Base-by-base conservation (phyloP, 2,888 invertebrate species). In the Dichetophora obliterata region DNA sequence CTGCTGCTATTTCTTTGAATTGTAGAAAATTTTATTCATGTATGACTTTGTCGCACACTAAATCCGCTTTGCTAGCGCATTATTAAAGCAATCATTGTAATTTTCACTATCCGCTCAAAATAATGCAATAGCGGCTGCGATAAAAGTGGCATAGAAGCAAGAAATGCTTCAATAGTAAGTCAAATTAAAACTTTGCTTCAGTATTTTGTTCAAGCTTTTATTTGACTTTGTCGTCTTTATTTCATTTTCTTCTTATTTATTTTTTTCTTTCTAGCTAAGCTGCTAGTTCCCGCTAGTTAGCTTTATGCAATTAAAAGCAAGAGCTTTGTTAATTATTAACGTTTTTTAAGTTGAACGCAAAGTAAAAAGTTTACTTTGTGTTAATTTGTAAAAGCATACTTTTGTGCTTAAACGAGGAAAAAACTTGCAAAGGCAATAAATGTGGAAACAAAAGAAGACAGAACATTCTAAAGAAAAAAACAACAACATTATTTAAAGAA, bases 331-430 rank as follows among this genome's bases (percentile, higher is more conserved):
- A 68, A 68, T 68, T 50, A 68, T 52, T 68, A 27, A 48, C 68
- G 22, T 48, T 48, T 31, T n/a, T 43, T 31, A 57, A 59, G 57
- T 57, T 54, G 37, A 74, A 31, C 50, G 43, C 63, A 63, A 72
- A 75, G 75, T 75, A 59, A 75, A 75, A 75, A 75, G 59, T 66
- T 75, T 75, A 66, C 75, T 75, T 75, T 75, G 75, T 69, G 75
- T 75, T 75, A 75, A 69, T 75, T 75, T 75, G 59, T 31, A 50
- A 75, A 61, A 75, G 75, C 69, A 75, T 75, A 75, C 59, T 69
- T 70, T 75, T 75, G 34, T 50, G 66, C 48, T 8, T 19, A 63
- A n/a, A 19, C 22, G 2, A 19, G n/a, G n/a, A 16, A 19, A 54
- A n/a, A n/a, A 22, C 19, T 31, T 31, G n/a, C 63, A 31, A 63